These are phyloP conservation scores for Babylonia areolata DNA, from an alignment of 1,140 invertebrate species.

Conservation along the genomic window DNA sequence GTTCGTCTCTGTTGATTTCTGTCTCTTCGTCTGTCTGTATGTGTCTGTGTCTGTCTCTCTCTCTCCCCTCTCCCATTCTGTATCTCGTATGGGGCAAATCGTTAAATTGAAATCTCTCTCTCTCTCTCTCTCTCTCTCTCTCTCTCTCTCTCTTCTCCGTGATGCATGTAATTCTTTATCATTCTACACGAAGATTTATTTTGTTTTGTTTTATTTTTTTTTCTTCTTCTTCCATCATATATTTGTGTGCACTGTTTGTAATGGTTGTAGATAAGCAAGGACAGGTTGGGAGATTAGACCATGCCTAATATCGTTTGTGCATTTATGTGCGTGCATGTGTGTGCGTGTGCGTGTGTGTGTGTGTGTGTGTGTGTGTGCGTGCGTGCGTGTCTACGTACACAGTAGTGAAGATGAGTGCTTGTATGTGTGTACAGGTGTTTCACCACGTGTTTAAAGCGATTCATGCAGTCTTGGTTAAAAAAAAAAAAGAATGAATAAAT, in stretches of 20 bases:
- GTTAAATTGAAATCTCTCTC: too few relatives aligned
- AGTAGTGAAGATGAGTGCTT: not conserved
- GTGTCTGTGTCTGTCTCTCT: not conserved
- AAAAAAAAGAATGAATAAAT: too few relatives aligned
- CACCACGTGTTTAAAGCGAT: not conserved
- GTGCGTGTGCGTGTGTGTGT: conserved; percentile 2
- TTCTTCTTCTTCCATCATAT: not conserved
- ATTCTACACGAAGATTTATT: too few relatives aligned
- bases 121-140: not conserved
- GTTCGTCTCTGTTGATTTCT: not conserved
- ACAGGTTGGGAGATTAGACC: not conserved
- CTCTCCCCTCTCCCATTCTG: not conserved
- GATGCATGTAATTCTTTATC: too few relatives aligned
- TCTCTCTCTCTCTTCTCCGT: not conserved
- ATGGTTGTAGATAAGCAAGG: not conserved
- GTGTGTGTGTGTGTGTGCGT: not conserved
- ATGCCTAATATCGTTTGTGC: too few relatives aligned
- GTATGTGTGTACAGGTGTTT: not conserved
- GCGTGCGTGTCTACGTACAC: not conserved
- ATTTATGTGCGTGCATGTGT: not conserved
- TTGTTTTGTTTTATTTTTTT: too few relatives aligned
- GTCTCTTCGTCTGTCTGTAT: not conserved
- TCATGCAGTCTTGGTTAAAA: too few relatives aligned
- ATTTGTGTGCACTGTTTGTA: too few relatives aligned
- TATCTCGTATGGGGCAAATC: not conserved